Evolutionary conservation across 2,888 invertebrate genomes (phyloP).

Genomic region (Ormyrus nitidulus): DNA sequence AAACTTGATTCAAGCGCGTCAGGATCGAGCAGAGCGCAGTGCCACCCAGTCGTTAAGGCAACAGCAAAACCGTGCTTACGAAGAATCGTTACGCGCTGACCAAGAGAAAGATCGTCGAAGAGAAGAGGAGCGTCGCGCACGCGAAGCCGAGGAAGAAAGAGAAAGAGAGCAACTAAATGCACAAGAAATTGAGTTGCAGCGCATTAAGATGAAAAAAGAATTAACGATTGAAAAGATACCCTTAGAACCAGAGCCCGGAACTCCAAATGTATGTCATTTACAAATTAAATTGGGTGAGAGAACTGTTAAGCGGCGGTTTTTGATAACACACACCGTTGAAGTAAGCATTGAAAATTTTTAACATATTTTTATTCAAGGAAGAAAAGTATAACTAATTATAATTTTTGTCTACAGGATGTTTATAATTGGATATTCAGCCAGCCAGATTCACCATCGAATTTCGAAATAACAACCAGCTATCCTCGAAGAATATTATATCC

Average conservation of each 20-base stretch:
- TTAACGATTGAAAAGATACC: slow-evolving; percentile 82
- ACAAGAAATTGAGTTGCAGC: slow-evolving; percentile 77
- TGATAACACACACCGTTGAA: slow-evolving; percentile 86
- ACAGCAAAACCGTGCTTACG: slow-evolving; percentile 96
- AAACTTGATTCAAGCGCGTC: slow-evolving; percentile 89
- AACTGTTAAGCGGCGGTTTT: slow-evolving; percentile 91
- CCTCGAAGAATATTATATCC: slow-evolving; percentile 88
- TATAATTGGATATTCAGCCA: slow-evolving; percentile 97
- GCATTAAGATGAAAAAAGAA: slow-evolving; percentile 82
- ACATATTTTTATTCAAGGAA: too few relatives aligned
- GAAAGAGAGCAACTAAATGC: slow-evolving; percentile 76
- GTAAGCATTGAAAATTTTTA: slow-evolving; percentile 76
- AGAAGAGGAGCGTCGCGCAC: slow-evolving; percentile 79
- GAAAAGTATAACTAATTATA: background rate
- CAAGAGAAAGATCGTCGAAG: slow-evolving; percentile 93
- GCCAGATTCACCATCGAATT: slow-evolving; percentile 82
- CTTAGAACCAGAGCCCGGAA: slow-evolving; percentile 84
- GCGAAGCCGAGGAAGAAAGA: slow-evolving; percentile 76
- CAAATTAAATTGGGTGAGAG: slow-evolving; percentile 94
- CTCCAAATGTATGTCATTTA: slow-evolving; percentile 86
- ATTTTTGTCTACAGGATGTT: slow-evolving; percentile 83
- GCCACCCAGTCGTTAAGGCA: slow-evolving; percentile 90
- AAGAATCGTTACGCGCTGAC: slow-evolving; percentile 92
- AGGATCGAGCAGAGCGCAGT: slow-evolving; percentile 89
- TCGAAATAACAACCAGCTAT: slow-evolving; percentile 93